Percentiles rank a stretch among this genome's conserved stretches.
phyloP scores from a whole-genome alignment of 2,888 invertebrate species.

The Drosophila bunnanda region DNA sequence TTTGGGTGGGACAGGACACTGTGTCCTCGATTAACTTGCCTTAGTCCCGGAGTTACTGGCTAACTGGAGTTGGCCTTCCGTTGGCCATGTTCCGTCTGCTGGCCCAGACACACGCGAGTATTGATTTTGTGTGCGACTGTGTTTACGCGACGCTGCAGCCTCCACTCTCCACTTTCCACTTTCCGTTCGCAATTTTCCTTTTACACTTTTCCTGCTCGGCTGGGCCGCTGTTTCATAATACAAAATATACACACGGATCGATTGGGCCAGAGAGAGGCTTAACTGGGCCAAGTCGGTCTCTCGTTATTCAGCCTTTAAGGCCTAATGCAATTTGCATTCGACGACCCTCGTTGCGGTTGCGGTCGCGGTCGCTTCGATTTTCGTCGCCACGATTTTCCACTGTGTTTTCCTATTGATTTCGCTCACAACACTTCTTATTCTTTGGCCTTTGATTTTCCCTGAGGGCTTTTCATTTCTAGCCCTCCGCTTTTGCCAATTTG shows the following conservation, averaged over 20 bases:
- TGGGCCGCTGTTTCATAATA: constrained; percentile 69
- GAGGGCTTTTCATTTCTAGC: constrained; percentile 3
- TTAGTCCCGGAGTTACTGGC: constrained; percentile 16
- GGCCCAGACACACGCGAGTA: constrained; percentile 42
- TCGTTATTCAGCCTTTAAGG: constrained; percentile 8
- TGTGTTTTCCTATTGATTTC: constrained; percentile 33
- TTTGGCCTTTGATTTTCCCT: constrained; percentile 10
- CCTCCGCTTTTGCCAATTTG: background rate
- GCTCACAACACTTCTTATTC: constrained; percentile 30
- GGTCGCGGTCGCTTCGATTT: constrained; percentile 17
- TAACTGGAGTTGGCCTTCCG: constrained; percentile 21
- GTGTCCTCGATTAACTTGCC: constrained; percentile 25
- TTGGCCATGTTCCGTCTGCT: constrained; percentile 12
- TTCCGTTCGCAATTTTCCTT: constrained; percentile 23
- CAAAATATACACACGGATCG: constrained; percentile 59
- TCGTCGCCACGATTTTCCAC: constrained; percentile 8
- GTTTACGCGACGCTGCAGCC: constrained; percentile 39
- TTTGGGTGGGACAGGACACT: background rate
- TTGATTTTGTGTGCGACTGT: constrained; percentile 38
- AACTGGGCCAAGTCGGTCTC: constrained; percentile 58
- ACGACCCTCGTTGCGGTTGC: constrained; percentile 28
- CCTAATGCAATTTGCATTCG: constrained; percentile 39
- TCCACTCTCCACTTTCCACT: too few species aligned
- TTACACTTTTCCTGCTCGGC: constrained; percentile 29
- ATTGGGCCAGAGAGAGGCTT: constrained; percentile 49